Base-by-base conservation (phyloP, 2,113 vertebrate genomes). In the Boulengeromyrus knoepffleri region DNA sequence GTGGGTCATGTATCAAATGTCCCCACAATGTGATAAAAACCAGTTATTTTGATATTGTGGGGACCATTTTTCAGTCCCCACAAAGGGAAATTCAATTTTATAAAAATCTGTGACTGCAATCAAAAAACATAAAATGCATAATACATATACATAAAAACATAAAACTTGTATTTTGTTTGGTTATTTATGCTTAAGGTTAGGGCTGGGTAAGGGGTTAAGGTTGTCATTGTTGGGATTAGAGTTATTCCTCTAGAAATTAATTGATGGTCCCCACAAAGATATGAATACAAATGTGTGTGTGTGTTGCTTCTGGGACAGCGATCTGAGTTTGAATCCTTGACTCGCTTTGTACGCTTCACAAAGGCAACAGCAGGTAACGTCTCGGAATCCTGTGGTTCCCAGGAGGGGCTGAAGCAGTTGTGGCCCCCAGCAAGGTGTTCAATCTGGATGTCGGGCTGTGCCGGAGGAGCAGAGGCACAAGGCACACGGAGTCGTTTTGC, bases 391-490 rank as follows among this genome's bases (percentile, higher is more conserved):
- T 53, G 27, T 36, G 13, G n/a, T 17, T n/a, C 49, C n/a, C 49
- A 24, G 50, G 85, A 50, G 47, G 24, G 50, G 27, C 45, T 1
- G 0, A 36, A 17, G 47, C 50, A 31, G 85, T 36, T 56, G 27
- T 87, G 49, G 49, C 50, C 85, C 47, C 50, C 39, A 87, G 46
- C 85, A 87, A 87, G 85, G 49, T 52, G 85, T 24, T 87, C n/a
- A 39, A 36, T 87, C 50, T 87, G 49, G 47, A 12, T 39, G 19
- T 3, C 50, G 6, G 83, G 85, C 85, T 87, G 27, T 39, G n/a
- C 50, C 31, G 3, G 10, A 42, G 13, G 15, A 56, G 85, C 49
- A 36, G 46, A 53, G 49, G 17, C 8, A 31, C 12, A 36, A 84
- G n/a, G 85, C 50, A 36, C 15, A 3, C 6, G 21, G 21, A 10